Evolutionary conservation across 2,888 invertebrate species (phyloP).

Genomic region (Diaperis boleti): DNA sequence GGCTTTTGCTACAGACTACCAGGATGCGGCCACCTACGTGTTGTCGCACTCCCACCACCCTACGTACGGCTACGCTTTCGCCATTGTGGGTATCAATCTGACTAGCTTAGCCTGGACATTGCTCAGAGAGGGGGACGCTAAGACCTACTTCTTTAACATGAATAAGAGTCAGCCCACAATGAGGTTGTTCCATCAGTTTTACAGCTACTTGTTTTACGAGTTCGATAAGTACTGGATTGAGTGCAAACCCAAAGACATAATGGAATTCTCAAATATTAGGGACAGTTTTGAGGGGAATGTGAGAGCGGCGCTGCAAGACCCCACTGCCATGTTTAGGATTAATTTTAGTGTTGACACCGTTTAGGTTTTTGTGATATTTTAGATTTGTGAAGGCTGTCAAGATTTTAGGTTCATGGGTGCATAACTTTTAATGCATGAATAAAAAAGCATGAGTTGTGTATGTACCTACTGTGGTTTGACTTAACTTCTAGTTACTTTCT

Average conservation of each 20-base stretch:
- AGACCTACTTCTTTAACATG: constrained; percentile 92
- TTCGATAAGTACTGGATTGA: constrained; percentile 96
- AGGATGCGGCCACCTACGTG: constrained; percentile 83
- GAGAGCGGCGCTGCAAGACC: constrained; percentile 75
- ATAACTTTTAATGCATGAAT: no score
- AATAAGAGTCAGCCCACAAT: constrained; percentile 76
- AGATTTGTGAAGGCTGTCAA: no score
- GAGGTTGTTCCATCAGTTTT: constrained; percentile 90
- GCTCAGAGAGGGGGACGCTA: constrained; percentile 83
- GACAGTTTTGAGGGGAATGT: constrained; percentile 86
- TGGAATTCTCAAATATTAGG: constrained; percentile 93
- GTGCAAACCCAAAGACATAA: constrained; percentile 91
- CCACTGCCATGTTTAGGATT: constrained; percentile 81
- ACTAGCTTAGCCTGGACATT: constrained; percentile 91
- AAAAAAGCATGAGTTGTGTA: no score
- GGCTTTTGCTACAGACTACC: constrained; percentile 87
- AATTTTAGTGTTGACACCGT: constrained; percentile 82
- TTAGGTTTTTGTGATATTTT: constrained; percentile 60
- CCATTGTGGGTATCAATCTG: constrained; percentile 95
- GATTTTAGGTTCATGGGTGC: no score
- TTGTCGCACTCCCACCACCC: constrained; percentile 92
- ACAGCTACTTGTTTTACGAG: constrained; percentile 92
- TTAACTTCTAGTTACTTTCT: no score
- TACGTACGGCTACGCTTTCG: constrained; percentile 87
- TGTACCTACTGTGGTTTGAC: no score